Evolutionary conservation across 2,797 vertebrate species (phyloP).

Genomic region (Clarias pachynema): DNA sequence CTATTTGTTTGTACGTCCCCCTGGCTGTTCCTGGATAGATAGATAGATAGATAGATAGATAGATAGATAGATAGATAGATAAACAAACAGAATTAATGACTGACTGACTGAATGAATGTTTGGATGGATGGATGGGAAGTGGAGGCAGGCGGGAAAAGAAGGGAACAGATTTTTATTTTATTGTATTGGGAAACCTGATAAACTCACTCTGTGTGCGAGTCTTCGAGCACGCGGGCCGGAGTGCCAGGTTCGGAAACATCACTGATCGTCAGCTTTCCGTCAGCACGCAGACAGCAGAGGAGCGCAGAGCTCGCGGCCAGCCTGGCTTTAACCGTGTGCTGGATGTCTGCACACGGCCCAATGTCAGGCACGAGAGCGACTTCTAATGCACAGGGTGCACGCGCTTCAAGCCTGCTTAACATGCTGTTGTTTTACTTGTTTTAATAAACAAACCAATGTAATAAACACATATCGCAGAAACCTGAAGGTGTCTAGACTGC

Average conservation of each 20-base stretch:
- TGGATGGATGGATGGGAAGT: no score
- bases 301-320: constrained; percentile 62
- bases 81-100: not conserved
- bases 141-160: not conserved
- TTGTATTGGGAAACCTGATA: not conserved
- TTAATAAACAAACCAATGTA: not conserved
- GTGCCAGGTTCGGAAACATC: constrained; percentile 61
- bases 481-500: no score
- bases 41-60: not conserved
- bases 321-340: constrained; percentile 55
- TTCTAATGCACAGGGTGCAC: constrained; percentile 55
- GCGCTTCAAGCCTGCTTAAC: constrained; percentile 44
- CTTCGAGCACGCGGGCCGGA: constrained; percentile 49
- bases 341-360: constrained; percentile 47
- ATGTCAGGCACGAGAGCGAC: constrained; percentile 68
- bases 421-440: constrained; percentile 33
- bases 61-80: not conserved
- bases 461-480: not conserved
- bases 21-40: no score
- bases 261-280: constrained; percentile 61
- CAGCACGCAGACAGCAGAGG: constrained; percentile 62
- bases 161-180: not conserved
- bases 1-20: no score
- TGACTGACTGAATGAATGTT: not conserved
- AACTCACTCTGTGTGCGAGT: constrained; percentile 71